Base-by-base conservation (phyloP, 2,888 invertebrate species). In the Diarsia rubi region DNA sequence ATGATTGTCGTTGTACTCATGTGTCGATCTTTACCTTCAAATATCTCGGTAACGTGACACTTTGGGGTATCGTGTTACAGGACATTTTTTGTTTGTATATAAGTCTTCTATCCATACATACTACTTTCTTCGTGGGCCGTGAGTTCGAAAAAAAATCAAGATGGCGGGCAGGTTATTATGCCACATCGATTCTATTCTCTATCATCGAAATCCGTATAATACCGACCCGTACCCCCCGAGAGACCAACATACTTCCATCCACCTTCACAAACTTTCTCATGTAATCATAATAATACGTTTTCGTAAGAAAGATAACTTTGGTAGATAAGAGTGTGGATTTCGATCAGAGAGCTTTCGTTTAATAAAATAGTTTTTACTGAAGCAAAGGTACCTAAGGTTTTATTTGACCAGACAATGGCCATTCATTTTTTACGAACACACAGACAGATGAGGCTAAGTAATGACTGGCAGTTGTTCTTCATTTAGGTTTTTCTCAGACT, bases 401-500 rank as follows among this genome's bases (percentile, higher is more conserved):
- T 14, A 49, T 74, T 9, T 21, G 6, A 27, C 45, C 45, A 21
- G 37, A 45, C 54, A 16, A 9, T n/a, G 16, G 21, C 37, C 54
- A 45, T 73, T 62, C 3, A 9, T 64, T 47, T 62, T 37, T 63
- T 21, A 24, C 44, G 14, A 1, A 49, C 47, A 3, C 11, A 12
- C 44, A 54, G n/a, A 24, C 11, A n/a, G 16, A 44, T 5, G 42
- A 24, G 14, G 16, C 24, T 19, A 59, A 64, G 24, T 45, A 45
- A 76, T 64, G 49, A 21, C 24, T 52, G 3, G 11, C 64, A 77
- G 70, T 52, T 77, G 59, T 37, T 45, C 2, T 11, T 60, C 19
- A 37, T 70, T 45, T 42, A 6, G 14, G 8, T 8, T 70, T 77
- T 45, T 76, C 77, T 44, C 59, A 59, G n/a, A 37, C 64, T n/a